Evolutionary conservation across 2,888 invertebrate genomes (phyloP).

Genomic region (Halictus ligatus): DNA sequence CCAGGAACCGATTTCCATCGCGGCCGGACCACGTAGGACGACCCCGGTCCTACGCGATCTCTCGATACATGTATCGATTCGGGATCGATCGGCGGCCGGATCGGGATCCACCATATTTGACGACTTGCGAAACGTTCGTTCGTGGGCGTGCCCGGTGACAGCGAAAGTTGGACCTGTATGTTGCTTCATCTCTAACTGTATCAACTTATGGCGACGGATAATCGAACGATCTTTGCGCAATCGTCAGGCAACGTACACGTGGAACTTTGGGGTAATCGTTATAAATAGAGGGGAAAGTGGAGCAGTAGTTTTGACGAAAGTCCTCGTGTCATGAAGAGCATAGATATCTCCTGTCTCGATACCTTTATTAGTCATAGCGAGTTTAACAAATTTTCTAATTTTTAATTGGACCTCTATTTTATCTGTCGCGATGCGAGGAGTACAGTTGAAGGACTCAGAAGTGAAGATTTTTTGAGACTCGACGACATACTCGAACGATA

Average conservation of each 20-base stretch:
- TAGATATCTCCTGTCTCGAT: no score
- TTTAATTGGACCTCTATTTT: not conserved
- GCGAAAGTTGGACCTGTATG: slow-evolving; percentile 30
- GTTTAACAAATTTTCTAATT: not conserved
- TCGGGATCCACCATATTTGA: slow-evolving; percentile 14
- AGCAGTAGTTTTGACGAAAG: not conserved
- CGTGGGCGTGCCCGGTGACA: not conserved
- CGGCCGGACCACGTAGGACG: slow-evolving; percentile 41
- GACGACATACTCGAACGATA: no score
- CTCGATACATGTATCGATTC: slow-evolving; percentile 7
- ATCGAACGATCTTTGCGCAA: not conserved
- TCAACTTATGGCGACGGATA: not conserved
- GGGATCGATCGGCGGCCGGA: not conserved
- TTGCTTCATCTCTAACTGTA: slow-evolving; percentile 2
- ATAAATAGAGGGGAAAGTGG: not conserved
- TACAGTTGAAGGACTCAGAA: not conserved
- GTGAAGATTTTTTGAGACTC: not conserved
- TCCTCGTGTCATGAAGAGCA: not conserved
- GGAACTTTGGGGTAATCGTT: not conserved
- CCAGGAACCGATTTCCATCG: slow-evolving; percentile 52
- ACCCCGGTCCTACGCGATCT: slow-evolving; percentile 11
- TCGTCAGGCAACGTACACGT: not conserved
- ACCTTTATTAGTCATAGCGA: not conserved
- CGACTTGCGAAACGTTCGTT: not conserved
- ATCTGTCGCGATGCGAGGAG: no score